phyloP scores from a whole-genome alignment of 2,113 vertebrate species.

The Dasypus novemcinctus region DNA sequence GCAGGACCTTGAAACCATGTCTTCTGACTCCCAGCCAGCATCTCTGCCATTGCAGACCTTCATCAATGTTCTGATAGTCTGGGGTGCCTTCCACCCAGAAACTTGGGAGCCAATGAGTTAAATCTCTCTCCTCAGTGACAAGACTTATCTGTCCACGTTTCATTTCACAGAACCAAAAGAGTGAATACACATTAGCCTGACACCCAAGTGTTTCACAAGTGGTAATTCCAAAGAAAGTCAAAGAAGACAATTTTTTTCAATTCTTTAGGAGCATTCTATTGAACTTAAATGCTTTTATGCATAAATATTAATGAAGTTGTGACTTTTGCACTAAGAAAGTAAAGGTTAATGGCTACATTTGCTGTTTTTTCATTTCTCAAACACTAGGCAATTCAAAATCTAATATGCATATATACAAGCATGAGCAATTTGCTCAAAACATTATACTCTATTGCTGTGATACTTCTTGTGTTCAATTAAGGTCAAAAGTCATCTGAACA shows the following conservation, averaged over 20 bases:
- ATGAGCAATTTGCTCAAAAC: slow-evolving; percentile 62
- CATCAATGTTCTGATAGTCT: not conserved
- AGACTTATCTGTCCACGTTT: not conserved
- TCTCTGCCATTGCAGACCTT: not conserved
- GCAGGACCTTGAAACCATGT: not conserved
- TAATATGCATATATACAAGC: slow-evolving; percentile 55
- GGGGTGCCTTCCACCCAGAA: not conserved
- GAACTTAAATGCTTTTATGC: slow-evolving; percentile 71
- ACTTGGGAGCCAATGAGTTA: not conserved
- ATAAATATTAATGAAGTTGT: slow-evolving; percentile 83
- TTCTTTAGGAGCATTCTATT: slow-evolving; percentile 54
- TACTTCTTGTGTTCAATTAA: slow-evolving; percentile 63
- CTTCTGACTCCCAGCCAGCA: not conserved
- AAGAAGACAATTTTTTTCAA: slow-evolving; percentile 60
- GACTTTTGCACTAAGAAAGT: slow-evolving; percentile 77
- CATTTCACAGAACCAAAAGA: not conserved
- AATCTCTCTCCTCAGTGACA: not conserved
- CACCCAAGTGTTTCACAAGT: slow-evolving; percentile 14
- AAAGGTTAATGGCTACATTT: slow-evolving; percentile 83
- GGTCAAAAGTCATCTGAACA: slow-evolving; percentile 71
- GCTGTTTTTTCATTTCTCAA: slow-evolving; percentile 69
- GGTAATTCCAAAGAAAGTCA: slow-evolving; percentile 38
- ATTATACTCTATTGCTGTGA: slow-evolving; percentile 61
- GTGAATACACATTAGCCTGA: not conserved
- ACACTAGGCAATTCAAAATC: slow-evolving; percentile 67